Evolutionary conservation across 2,888 invertebrate genomes (phyloP), one percentile per base, ranked within the genome.

Genomic region (Catocala nupta): DNA sequence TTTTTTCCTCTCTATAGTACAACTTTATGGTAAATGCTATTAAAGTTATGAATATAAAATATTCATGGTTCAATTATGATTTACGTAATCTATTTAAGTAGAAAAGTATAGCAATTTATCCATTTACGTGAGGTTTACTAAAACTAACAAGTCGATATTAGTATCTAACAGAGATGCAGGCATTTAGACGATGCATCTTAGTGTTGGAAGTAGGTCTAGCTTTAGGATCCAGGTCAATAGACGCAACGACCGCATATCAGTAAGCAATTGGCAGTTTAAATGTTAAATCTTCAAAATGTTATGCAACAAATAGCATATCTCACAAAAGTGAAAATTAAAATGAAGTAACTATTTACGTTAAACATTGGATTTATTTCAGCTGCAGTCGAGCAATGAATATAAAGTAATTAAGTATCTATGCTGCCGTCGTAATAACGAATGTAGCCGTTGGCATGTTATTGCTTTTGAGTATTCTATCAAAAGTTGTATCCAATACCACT

Each of bases 281-380:
- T 87, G 86, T 83, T 86, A 85, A 80, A 85, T 83, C 80, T 82
- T 84, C 75, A 78, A 65, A 68, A 71, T 71, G 63, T 86, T 87
- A 83, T 78, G 84, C 79, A 88, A 88, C 72, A 10, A 54, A 63
- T 72, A 78, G 75, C 79, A 75, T 81, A 82, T 81, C 75, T 78
- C 80, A 81, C 70, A 80, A 85, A 83, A 83, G 82, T 82, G 73
- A 74, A 82, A 81, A 82, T 77, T 71, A 69, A 64, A 63, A 25
- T 25, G 25, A 25, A 25, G 25, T 25, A 25, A 67, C 59, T 62
- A 56, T 66, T 67, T 59, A 16, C 49, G 53, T 53, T 45, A 47
- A 45, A 59, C 47, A 42, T 39, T 11, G 44, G 52, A 68, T 69
- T 59, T 49, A 44, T 68, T 63, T 61, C 53, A 65, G 47, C 42